Evolutionary conservation across 2,113 vertebrate species (phyloP), one percentile per base, ranked within the genome.

Genomic region (Saguinus midas): DNA sequence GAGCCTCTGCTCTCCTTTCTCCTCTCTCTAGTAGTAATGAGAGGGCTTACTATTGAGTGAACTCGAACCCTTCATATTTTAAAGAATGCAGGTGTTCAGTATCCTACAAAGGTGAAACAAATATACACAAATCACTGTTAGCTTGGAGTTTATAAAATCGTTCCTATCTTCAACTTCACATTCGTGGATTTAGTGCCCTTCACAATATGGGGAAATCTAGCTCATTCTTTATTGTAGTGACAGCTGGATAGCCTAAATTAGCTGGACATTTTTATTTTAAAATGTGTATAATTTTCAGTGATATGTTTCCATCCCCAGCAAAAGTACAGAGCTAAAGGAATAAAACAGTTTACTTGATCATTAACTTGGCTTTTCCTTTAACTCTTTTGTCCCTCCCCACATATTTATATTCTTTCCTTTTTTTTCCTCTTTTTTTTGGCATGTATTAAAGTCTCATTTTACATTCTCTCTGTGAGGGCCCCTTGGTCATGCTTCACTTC

Each of bases 191-290:
- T 20, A 80, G 66, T 40, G 43, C 76, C 48, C 85, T 58, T 94
- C n/a, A 93, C 17, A 35, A 8, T 2, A 2, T 6, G 14, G 27
- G 27, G n/a, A 61, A 64, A 40, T 80, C 35, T 27, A 79, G 13
- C 18, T 55, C 35, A 17, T 73, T 66, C 76, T 96, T 90, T 58
- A 8, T 17, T 11, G 6, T 9, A 2, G 37, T 72, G 45, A 78
- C 37, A 21, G 29, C 32, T 80, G 13, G 2, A 25, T 52, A 87
- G 58, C 18, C 27, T 57, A n/a, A 37, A 57, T 91, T 80, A 79
- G 43, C 37, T 80, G 40, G 23, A 35, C n/a, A 50, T n/a, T 29
- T 80, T 86, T 82, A 17, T 79, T 97, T 84, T 93, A 79, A 95
- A 97, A 84, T 6, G 12, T 17, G n/a, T 7, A 2, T 37, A 48